Evolutionary conservation across 1,140 invertebrate species (phyloP), one percentile per base, ranked within the genome.

Genomic region (Neodiprion pinetum): DNA sequence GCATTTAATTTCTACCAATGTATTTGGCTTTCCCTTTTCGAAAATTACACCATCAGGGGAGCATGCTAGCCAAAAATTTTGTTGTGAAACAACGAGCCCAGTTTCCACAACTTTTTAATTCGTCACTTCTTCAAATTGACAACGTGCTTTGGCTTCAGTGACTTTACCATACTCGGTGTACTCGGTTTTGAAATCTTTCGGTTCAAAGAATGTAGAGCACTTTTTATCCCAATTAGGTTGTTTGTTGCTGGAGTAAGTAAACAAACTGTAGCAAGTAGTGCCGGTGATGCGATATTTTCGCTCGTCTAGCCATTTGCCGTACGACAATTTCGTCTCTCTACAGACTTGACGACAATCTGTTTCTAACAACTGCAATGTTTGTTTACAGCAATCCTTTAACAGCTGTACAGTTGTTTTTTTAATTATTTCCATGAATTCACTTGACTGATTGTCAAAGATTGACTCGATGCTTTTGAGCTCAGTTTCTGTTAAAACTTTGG

Each of bases 1-100:
- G 9, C 74, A 81, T 73, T 79, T 79, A 2, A 80, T 79, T 74
- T 80, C 75, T 17, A 79, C n/a, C 12, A 80, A 61, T 47, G 14
- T 69, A 11, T 23, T 11, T 48, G 76, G 74, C 48, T 75, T 71
- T 7, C 40, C 65, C 69, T 74, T 68, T 48, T 75, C 67, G 49
- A 72, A 77, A 75, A 80, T 67, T 53, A 80, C 61, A 12, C 78
- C 80, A 76, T 79, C 78, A 9, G 76, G 77, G n/a, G 74, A 81
- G 49, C 48, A 74, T 0, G 74, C 80, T 14, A 81, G 47, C 77
- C 78, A 78, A 0, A 76, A 74, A 74, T 77, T 80, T 75, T 74
- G 70, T 70, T 69, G 9, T 12, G 48, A 74, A 53, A 79, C 65
- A 40, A 79, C 67, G 0, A 79, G 23, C 10, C 80, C 80, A 67